phyloP scores from a whole-genome alignment of 2,797 vertebrate genomes.

The Lithobates pipiens region DNA sequence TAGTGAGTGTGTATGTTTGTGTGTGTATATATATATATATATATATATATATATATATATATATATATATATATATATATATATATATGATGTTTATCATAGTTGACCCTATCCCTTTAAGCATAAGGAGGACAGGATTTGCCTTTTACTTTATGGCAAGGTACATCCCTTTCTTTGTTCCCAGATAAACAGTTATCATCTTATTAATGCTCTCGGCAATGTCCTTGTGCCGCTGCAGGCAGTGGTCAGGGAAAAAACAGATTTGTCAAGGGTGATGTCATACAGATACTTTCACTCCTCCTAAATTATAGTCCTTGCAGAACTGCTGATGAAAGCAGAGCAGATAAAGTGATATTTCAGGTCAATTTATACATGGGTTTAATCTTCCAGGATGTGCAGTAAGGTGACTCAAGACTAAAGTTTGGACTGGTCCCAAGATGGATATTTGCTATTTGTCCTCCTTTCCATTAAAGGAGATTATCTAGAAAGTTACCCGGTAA shows the following conservation, averaged over 20 bases:
- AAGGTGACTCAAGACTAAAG: constrained; percentile 59
- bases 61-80: no score
- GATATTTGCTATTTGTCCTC: constrained; percentile 42
- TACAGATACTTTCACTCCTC: constrained; percentile 16
- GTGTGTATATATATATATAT: no score
- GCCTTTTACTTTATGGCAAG: neutral
- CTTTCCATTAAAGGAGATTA: constrained; percentile 52
- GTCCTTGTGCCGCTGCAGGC: constrained; percentile 52
- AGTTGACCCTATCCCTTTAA: neutral
- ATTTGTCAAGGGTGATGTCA: constrained; percentile 58
- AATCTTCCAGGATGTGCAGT: constrained; percentile 54
- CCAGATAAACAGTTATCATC: constrained; percentile 51
- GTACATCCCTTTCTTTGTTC: constrained; percentile 43
- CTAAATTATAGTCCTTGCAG: constrained; percentile 46
- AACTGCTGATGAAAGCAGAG: constrained; percentile 52
- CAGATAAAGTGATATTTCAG: constrained; percentile 55
- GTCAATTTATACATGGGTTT: constrained; percentile 58
- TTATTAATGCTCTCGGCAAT: constrained; percentile 58
- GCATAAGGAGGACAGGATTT: neutral
- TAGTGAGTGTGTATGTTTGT: no score
- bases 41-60: no score
- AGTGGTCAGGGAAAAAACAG: constrained; percentile 8
- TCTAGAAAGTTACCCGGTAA: constrained; percentile 32
- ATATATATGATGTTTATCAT: no score
- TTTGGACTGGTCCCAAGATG: constrained; percentile 54